Conservation (phyloP, 1,140 invertebrate species). For the Drosophila ironensis region DNA sequence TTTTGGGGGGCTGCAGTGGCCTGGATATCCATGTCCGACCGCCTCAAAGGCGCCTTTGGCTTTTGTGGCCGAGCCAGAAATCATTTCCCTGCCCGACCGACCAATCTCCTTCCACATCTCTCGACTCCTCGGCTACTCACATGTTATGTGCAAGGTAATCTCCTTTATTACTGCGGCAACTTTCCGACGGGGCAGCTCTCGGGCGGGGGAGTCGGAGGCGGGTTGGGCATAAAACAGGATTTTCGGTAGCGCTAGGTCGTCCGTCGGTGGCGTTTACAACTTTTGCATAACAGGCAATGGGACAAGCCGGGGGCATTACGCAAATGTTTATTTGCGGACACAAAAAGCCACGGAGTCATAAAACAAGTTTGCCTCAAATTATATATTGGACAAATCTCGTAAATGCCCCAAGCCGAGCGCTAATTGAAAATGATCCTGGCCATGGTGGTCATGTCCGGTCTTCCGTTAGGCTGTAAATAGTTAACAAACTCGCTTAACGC, state of each 20-base stretch:
- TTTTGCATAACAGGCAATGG: conserved; percentile 67
- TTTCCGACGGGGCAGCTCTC: conserved; percentile 42
- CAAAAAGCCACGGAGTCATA: conserved; percentile 58
- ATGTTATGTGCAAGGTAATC: conserved; percentile 76
- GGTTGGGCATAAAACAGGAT: conserved; percentile 64
- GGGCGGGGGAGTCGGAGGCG: neutral
- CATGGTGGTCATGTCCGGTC: neutral
- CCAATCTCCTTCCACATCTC: conserved; percentile 7
- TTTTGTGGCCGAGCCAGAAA: conserved; percentile 40
- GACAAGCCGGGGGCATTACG: conserved; percentile 67
- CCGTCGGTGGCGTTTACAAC: conserved; percentile 50
- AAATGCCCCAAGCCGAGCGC: conserved; percentile 33
- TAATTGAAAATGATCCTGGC: conserved; percentile 62
- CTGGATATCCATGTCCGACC: conserved; percentile 23
- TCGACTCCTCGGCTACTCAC: conserved; percentile 35
- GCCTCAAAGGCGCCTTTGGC: conserved; percentile 40
- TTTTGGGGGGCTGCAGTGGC: conserved; percentile 19
- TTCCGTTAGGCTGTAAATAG: neutral
- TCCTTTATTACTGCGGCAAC: conserved; percentile 79
- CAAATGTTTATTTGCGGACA: conserved; percentile 70
- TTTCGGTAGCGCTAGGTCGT: conserved; percentile 23
- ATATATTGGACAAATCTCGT: conserved; percentile 47
- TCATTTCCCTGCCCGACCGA: conserved; percentile 40
- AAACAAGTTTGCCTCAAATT: conserved; percentile 69
- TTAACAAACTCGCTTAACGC: neutral